Conservation (phyloP, 2,113 vertebrate species). For the Tympanuchus pallidicinctus region DNA sequence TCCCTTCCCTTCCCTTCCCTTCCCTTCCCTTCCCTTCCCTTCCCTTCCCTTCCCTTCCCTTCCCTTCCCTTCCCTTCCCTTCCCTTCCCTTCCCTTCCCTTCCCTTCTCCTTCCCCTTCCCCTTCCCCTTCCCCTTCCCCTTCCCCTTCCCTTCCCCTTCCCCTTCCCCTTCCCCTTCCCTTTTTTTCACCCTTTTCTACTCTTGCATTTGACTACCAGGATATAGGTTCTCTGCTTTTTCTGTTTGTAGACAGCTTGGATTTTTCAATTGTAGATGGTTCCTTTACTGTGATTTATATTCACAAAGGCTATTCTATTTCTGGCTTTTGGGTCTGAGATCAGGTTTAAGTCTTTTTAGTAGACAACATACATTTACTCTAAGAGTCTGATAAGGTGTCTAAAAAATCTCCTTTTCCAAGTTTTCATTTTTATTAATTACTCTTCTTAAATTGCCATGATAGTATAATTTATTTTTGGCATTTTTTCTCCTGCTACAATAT, state of each 20-base stretch:
- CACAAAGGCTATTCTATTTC: background rate
- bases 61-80: no score
- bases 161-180: no score
- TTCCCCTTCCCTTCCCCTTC: no score
- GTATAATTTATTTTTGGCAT: background rate
- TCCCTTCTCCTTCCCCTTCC: rapidly evolving
- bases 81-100: rapidly evolving
- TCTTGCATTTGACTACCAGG: background rate
- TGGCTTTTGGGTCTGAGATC: background rate
- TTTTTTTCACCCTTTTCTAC: background rate
- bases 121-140: no score
- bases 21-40: rapidly evolving
- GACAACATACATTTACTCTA: background rate
- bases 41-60: background rate
- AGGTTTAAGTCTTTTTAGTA: background rate
- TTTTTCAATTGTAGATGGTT: background rate
- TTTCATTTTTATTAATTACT: background rate
- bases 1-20: rapidly evolving
- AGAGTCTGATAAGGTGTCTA: background rate
- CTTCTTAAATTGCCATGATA: background rate
- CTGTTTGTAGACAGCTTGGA: background rate
- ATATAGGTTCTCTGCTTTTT: background rate
- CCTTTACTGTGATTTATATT: background rate
- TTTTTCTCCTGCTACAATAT: background rate
- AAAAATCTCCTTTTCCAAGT: background rate